Percentiles rank a stretch among this genome's conserved stretches.
phyloP scores from a whole-genome alignment of 2,888 invertebrate species.

The Sphaerophoria taeniata region DNA sequence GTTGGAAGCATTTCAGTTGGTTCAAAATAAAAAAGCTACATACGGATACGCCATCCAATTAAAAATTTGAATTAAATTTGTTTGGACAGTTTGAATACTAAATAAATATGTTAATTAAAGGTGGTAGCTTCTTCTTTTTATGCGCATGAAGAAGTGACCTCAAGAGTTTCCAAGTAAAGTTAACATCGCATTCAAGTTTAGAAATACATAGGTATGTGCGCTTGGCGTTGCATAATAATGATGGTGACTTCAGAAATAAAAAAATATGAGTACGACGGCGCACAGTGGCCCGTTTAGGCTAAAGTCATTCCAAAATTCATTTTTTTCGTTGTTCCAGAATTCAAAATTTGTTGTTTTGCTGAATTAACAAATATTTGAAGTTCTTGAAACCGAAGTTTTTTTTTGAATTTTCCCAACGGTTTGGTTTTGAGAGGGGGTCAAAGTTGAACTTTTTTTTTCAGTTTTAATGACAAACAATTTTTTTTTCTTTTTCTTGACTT shows the following conservation, averaged over 20 bases:
- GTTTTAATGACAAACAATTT: no score
- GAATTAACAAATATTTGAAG: no score
- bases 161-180: conserved; percentile 4
- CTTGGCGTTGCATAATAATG: not conserved
- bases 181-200: not conserved
- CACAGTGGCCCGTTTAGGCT: no score
- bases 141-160: conserved; percentile 16
- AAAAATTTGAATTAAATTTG: not conserved
- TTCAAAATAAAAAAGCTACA: not conserved
- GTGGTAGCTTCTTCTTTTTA: not conserved
- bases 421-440: no score
- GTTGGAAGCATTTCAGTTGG: not conserved
- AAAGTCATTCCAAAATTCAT: no score
- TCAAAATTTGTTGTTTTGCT: no score
- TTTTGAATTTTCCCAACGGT: no score
- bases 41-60: conserved; percentile 28
- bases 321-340: no score
- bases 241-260: not conserved
- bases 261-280: no score
- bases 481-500: no score
- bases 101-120: not conserved
- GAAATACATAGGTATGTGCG: not conserved
- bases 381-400: no score
- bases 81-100: not conserved
- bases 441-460: no score